Percentiles rank a stretch among this genome's conserved stretches.
Evolutionary conservation across 2,888 invertebrate genomes (phyloP).

Genomic region (Ochlodes sylvanus): DNA sequence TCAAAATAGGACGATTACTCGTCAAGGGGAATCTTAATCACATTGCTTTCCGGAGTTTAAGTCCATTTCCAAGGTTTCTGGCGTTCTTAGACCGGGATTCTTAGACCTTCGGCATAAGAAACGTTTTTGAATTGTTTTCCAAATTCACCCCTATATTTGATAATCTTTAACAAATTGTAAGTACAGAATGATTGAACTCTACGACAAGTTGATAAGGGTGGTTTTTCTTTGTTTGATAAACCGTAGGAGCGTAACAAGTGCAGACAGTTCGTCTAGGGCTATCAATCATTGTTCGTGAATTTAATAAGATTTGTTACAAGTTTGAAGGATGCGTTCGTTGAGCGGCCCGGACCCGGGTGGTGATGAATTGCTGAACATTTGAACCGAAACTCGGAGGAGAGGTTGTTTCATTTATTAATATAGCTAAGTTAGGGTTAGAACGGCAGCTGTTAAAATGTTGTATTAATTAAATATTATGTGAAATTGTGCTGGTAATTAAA

Average conservation of each 20-base stretch:
- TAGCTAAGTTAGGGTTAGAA: neutral
- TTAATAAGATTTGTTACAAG: slow-evolving; percentile 64
- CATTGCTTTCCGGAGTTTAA: slow-evolving; percentile 56
- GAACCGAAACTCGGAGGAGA: slow-evolving; percentile 41
- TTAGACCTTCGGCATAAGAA: neutral
- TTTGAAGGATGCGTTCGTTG: slow-evolving; percentile 61
- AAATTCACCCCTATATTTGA: neutral
- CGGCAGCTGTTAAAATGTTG: neutral
- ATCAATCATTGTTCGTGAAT: slow-evolving; percentile 72
- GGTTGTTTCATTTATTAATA: neutral
- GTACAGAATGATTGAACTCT: neutral
- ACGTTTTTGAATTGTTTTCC: neutral
- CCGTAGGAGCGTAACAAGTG: slow-evolving; percentile 42
- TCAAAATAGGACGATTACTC: slow-evolving; percentile 33
- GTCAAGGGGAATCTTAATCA: slow-evolving; percentile 59
- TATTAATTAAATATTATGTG: neutral
- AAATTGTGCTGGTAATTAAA: neutral
- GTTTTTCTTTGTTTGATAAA: slow-evolving; percentile 31
- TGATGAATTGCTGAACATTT: slow-evolving; percentile 45
- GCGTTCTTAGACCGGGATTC: neutral
- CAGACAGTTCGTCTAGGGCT: slow-evolving; percentile 51
- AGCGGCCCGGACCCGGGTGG: slow-evolving; percentile 44
- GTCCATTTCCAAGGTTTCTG: slow-evolving; percentile 47
- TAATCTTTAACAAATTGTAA: slow-evolving; percentile 3
- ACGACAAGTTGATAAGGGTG: slow-evolving; percentile 13